phyloP scores from a whole-genome alignment of 2,888 invertebrate species.

The Scaptomyza tumidula region DNA sequence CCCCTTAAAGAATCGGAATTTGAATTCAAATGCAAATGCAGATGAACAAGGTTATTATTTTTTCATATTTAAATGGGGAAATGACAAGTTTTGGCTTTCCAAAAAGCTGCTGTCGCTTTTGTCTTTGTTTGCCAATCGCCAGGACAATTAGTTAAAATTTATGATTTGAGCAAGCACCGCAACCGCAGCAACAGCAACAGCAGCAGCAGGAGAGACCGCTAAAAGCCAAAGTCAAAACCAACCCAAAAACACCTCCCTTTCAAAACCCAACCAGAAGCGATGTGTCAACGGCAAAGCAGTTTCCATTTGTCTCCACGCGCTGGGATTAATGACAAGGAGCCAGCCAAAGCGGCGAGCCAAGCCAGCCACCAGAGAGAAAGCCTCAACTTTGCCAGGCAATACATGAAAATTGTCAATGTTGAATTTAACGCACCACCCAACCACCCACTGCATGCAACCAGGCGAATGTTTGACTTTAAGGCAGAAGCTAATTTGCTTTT shows the following conservation, averaged over 20 bases:
- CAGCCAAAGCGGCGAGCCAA: conserved; percentile 49
- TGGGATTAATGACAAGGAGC: conserved; percentile 75
- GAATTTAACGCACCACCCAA: no score
- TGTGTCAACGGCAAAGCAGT: conserved; percentile 66
- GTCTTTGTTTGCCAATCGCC: conserved; percentile 65
- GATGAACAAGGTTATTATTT: conserved; percentile 29
- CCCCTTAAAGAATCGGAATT: conserved; percentile 30
- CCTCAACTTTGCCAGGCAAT: conserved; percentile 40
- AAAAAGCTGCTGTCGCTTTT: conserved; percentile 17
- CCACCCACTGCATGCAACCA: background rate
- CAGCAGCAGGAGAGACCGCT: conserved; percentile 17
- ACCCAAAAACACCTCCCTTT: conserved; percentile 7
- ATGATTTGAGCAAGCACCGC: conserved; percentile 71
- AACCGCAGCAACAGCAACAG: conserved; percentile 52
- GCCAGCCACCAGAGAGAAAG: conserved; percentile 35
- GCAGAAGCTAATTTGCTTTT: conserved; percentile 62
- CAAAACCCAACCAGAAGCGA: conserved; percentile 32
- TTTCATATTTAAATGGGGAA: conserved; percentile 2
- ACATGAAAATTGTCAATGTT: conserved; percentile 46
- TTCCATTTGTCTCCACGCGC: conserved; percentile 72
- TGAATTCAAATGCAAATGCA: background rate
- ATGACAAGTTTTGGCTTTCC: conserved; percentile 29
- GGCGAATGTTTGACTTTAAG: conserved; percentile 63
- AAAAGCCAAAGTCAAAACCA: conserved; percentile 18
- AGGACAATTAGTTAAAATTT: conserved; percentile 79